Evolutionary conservation across 1,140 invertebrate species (phyloP).

Genomic region (Odontomachus brunneus): DNA sequence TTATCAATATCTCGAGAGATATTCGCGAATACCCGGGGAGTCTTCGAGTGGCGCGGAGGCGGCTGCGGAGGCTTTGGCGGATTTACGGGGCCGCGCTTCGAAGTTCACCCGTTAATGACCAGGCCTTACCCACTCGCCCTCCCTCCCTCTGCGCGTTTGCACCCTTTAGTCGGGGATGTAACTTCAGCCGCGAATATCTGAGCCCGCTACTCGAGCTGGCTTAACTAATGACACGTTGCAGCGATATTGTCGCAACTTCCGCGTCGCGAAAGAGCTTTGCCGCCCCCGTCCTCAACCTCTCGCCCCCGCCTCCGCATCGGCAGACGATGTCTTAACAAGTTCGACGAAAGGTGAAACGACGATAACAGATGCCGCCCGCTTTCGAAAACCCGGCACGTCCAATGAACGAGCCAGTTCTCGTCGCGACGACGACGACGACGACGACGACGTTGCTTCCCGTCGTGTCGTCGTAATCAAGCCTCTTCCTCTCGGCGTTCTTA

Average conservation of each 20-base stretch:
- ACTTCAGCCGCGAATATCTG: slow-evolving; percentile 45
- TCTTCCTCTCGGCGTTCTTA: background rate
- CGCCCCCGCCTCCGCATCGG: too few relatives aligned
- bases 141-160: background rate
- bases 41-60: background rate
- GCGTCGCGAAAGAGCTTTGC: background rate
- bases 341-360: slow-evolving; percentile 20
- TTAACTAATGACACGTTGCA: slow-evolving; percentile 45
- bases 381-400: background rate
- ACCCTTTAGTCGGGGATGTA: background rate
- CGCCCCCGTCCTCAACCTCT: too few relatives aligned
- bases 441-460: background rate
- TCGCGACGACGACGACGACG: background rate
- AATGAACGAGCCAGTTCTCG: background rate
- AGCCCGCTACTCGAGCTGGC: slow-evolving; percentile 27
- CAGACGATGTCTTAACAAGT: slow-evolving; percentile 24
- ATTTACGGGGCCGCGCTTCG: slow-evolving; percentile 35
- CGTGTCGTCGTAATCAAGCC: background rate
- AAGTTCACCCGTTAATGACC: slow-evolving; percentile 61
- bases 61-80: slow-evolving; percentile 24
- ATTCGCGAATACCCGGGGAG: slow-evolving; percentile 15
- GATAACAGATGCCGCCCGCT: slow-evolving; percentile 13
- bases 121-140: slow-evolving; percentile 23
- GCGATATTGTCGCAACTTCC: slow-evolving; percentile 53
- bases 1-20: slow-evolving; percentile 59